These are phyloP conservation scores for Drosophila persimilis DNA, from an alignment of 1,140 invertebrate species.

Conservation along the genomic window DNA sequence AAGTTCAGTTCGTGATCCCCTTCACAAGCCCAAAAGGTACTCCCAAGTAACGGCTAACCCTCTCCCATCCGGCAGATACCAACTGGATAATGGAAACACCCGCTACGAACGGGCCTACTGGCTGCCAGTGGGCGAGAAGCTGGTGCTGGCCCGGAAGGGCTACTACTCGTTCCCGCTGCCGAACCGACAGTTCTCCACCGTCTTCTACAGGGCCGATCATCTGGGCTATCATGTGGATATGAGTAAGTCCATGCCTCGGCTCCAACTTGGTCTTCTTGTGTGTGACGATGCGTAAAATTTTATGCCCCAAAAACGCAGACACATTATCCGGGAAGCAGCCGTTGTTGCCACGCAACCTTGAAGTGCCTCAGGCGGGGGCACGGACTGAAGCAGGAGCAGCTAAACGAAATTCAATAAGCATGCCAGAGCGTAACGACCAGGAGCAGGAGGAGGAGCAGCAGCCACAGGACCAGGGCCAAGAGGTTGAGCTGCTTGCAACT, in stretches of 20 bases:
- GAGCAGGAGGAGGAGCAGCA: conserved; percentile 1
- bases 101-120: conserved; percentile 77
- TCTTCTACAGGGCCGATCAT: conserved; percentile 73
- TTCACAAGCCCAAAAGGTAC: too few species aligned
- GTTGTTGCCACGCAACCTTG: conserved; percentile 58
- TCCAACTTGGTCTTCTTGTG: neutral
- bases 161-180: conserved; percentile 71
- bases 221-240: conserved; percentile 69
- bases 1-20: too few species aligned
- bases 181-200: conserved; percentile 54
- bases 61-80: conserved; percentile 39
- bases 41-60: too few species aligned
- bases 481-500: conserved; percentile 9
- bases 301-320: conserved; percentile 61
- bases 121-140: conserved; percentile 58
- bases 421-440: conserved; percentile 58
- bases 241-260: conserved; percentile 45
- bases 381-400: conserved; percentile 6
- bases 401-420: conserved; percentile 69
- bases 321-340: conserved; percentile 64
- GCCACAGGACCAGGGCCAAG: neutral
- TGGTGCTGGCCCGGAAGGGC: conserved; percentile 64
- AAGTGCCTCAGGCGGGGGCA: conserved; percentile 40
- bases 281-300: conserved; percentile 28
- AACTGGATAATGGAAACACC: conserved; percentile 70